Base-by-base conservation (phyloP, 2,888 invertebrate species). In the Melanostoma mellinum region DNA sequence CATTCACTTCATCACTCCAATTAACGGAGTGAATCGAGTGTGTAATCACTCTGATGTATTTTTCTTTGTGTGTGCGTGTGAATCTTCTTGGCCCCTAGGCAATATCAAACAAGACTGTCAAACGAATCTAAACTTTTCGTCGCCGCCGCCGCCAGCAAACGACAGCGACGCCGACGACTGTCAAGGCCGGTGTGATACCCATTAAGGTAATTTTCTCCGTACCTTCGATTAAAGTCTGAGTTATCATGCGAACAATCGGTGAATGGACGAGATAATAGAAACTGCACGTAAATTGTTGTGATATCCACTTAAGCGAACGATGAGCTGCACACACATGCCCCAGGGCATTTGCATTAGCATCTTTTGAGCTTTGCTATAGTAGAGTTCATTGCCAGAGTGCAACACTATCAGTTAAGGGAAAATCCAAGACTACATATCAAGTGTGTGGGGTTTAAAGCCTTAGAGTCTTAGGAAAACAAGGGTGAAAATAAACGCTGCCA, bases 141-240 rank as follows among this genome's bases (percentile, higher is more conserved):
- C 53, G 42, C 33, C 10, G 30, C n/a, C 53, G 42, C 33, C 10
- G 30, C n/a, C 33, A 2, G 9, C 6, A 42, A 10, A 36, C 32
- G n/a, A 20, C 20, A 20, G 20, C 30, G 6, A 35, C 1, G 10
- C 4, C 38, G 44, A 63, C 50, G 50, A 44, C 65, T 78, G 67
- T 71, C 82, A 65, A 32, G 74, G 74, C 71, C 56, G 53, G 20
- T 55, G 9, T 69, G 56, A 46, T 38, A 50, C 58, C 60, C 71
- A 84, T 84, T 84, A 84, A 69, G 56, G 79, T 75, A 84, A 84
- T 84, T 84, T 79, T 79, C 69, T 55, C 74, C 60, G 71, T 71
- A 56, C 74, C 79, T 79, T 74, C 74, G 84, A 84, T 84, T 69
- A 74, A 48, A 65, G 75, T 67, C 55, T 84, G 58, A 79, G 84